Evolutionary conservation across 2,113 vertebrate species (phyloP).

Genomic region (Drymodes brunneopygia): DNA sequence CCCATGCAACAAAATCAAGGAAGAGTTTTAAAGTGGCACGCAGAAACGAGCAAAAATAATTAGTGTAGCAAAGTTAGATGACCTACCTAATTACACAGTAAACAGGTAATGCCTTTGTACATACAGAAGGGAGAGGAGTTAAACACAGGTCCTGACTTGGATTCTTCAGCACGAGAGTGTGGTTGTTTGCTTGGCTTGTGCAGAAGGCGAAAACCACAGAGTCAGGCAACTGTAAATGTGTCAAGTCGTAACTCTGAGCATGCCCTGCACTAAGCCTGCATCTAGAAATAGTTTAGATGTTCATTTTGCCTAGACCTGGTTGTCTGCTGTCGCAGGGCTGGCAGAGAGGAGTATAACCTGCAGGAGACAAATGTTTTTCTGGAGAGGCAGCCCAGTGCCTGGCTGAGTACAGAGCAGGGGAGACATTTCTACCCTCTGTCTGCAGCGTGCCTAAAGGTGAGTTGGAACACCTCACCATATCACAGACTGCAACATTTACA

Average conservation of each 20-base stretch:
- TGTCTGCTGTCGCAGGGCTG: background rate
- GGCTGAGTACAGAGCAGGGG: background rate
- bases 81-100: background rate
- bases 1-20: background rate
- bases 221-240: fast-evolving
- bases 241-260: fast-evolving
- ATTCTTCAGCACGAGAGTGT: background rate
- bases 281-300: background rate
- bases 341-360: background rate
- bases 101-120: background rate
- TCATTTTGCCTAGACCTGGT: background rate
- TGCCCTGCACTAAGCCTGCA: background rate
- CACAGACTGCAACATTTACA: background rate
- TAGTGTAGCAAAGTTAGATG: background rate
- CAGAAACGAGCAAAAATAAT: background rate
- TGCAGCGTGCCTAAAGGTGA: background rate
- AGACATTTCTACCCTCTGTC: background rate
- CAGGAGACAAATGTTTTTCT: background rate
- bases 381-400: background rate
- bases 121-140: background rate
- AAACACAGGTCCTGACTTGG: background rate
- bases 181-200: background rate
- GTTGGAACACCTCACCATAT: background rate
- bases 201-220: background rate
- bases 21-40: background rate